Percentiles rank a stretch among this genome's conserved stretches.
Evolutionary conservation across 2,113 vertebrate genomes (phyloP).

Genomic region (Microtus ochrogaster): DNA sequence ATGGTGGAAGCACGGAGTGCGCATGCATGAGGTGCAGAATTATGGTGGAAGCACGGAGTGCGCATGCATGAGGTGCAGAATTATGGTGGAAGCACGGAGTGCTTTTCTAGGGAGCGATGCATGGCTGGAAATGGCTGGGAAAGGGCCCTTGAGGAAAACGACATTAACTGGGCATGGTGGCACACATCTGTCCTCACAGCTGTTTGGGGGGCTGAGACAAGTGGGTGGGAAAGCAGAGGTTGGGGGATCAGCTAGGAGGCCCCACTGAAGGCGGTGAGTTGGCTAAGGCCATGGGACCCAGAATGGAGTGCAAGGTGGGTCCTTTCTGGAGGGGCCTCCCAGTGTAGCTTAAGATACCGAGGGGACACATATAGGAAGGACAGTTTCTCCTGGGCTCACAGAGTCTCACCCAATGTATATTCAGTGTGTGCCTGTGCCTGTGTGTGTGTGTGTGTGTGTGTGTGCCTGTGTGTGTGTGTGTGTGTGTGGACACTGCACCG

Average conservation of each 20-base stretch:
- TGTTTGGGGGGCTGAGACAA: not conserved
- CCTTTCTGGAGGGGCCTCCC: not conserved
- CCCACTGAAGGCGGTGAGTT: not conserved
- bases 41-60: not conserved
- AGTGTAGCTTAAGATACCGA: not conserved
- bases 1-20: not conserved
- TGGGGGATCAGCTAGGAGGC: not conserved
- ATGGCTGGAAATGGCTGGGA: not conserved
- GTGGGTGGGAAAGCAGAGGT: not conserved
- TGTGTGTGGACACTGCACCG: not conserved
- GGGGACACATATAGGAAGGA: not conserved
- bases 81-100: no score
- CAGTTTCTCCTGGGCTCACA: not conserved
- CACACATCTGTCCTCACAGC: not conserved
- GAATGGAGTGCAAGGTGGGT: not conserved
- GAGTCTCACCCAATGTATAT: not conserved
- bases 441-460: not conserved
- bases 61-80: no score
- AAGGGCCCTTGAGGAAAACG: not conserved
- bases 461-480: no score
- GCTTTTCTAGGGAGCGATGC: not conserved
- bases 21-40: not conserved
- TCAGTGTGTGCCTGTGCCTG: not conserved
- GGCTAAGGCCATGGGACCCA: not conserved
- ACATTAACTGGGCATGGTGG: not conserved